These are phyloP conservation scores for Neodiprion lecontei DNA, from an alignment of 1,140 invertebrate genomes.

Conservation along the genomic window DNA sequence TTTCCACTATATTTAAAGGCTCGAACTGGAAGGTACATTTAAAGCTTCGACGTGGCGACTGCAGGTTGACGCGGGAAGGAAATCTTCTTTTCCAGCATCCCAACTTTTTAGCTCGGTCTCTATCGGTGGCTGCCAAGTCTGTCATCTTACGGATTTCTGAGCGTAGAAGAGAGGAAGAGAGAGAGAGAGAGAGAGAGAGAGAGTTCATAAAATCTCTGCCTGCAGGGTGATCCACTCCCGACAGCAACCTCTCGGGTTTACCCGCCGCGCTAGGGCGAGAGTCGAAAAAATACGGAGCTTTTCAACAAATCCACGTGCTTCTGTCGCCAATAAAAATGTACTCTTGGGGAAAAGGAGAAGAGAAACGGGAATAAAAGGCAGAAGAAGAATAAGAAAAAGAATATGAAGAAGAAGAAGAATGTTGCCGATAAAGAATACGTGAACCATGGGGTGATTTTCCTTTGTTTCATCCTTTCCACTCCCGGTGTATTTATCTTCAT, in stretches of 20 bases:
- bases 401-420: slow-evolving; percentile 2
- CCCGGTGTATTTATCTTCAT: background rate
- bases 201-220: background rate
- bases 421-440: slow-evolving; percentile 2
- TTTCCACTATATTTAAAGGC: background rate
- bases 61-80: too few relatives aligned
- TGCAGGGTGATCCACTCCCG: background rate
- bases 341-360: background rate
- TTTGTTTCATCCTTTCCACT: background rate
- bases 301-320: slow-evolving; percentile 5
- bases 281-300: slow-evolving; percentile 4
- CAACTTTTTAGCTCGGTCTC: background rate
- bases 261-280: background rate
- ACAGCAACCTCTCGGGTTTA: background rate
- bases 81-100: too few relatives aligned
- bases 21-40: background rate
- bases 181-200: background rate
- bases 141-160: background rate
- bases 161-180: background rate
- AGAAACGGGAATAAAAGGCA: background rate
- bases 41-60: too few relatives aligned
- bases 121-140: background rate
- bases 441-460: background rate
- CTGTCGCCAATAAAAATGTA: slow-evolving; percentile 2
- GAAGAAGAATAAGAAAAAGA: background rate